Percentiles rank a stretch among this genome's conserved stretches.
These are phyloP conservation scores for Heliconius sara DNA, from an alignment of 2,888 invertebrate genomes.

Conservation along the genomic window DNA sequence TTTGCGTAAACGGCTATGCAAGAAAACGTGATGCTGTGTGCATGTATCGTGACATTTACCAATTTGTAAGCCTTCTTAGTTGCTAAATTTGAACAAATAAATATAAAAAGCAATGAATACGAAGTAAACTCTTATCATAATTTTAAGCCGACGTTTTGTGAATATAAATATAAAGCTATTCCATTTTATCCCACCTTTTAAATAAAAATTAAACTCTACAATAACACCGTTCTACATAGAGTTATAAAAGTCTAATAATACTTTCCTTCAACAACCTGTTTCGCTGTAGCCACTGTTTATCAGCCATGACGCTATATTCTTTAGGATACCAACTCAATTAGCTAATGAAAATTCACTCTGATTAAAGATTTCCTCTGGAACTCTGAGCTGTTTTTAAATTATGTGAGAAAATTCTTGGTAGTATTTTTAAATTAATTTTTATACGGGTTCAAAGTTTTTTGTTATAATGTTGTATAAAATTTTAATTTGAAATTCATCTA, in stretches of 20 bases:
- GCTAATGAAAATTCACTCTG: constrained; percentile 77
- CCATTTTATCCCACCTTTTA: neutral
- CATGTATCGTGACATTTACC: too few relatives aligned
- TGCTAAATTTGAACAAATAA: too few relatives aligned
- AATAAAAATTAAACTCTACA: neutral
- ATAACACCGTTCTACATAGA: neutral
- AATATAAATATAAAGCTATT: neutral
- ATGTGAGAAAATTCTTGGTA: constrained; percentile 31
- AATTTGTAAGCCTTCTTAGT: too few relatives aligned
- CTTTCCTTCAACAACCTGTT: neutral
- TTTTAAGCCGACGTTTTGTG: neutral
- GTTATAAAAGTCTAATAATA: neutral
- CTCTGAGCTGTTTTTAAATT: constrained; percentile 41
- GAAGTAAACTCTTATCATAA: neutral
- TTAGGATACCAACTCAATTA: constrained; percentile 74
- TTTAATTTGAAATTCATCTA: constrained; percentile 3
- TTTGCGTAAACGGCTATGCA: too few relatives aligned
- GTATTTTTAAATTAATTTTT: constrained; percentile 33
- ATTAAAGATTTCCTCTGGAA: constrained; percentile 53
- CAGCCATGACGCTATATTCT: constrained; percentile 58
- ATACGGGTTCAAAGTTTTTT: constrained; percentile 9
- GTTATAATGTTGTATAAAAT: constrained; percentile 10
- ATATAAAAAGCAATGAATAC: too few relatives aligned
- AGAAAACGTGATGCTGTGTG: too few relatives aligned
- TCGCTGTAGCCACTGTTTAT: constrained; percentile 33